Evolutionary conservation across 2,888 invertebrate genomes (phyloP).

Genomic region (Reticulitermes lucifugus): DNA sequence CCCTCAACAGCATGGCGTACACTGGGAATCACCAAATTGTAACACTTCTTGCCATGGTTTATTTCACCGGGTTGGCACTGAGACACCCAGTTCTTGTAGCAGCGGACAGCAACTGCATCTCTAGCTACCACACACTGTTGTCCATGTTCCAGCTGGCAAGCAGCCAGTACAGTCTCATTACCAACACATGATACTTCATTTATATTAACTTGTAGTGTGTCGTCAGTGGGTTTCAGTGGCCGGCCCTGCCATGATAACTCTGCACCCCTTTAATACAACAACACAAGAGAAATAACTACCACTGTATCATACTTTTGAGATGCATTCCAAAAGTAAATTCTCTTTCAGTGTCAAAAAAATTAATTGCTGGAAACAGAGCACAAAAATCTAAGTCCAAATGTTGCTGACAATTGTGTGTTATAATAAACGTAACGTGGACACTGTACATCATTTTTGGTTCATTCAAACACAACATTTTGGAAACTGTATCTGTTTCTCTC

Average conservation of each 20-base stretch:
- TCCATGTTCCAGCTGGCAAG: constrained; percentile 36
- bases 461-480: too few species aligned
- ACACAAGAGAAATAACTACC: too few species aligned
- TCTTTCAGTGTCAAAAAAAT: too few species aligned
- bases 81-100: constrained; percentile 61
- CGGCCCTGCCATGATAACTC: constrained; percentile 65
- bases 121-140: constrained; percentile 59
- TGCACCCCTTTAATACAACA: constrained; percentile 63
- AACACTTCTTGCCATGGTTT: constrained; percentile 66
- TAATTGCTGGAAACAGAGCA: too few species aligned
- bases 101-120: constrained; percentile 63
- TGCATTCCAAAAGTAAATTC: too few species aligned
- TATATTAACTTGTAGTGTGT: constrained; percentile 61
- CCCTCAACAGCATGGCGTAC: constrained; percentile 48
- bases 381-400: too few species aligned
- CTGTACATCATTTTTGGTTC: too few species aligned
- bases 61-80: constrained; percentile 66
- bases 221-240: constrained; percentile 57
- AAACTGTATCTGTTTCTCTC: too few species aligned
- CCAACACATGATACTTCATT: constrained; percentile 62
- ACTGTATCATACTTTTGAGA: not conserved
- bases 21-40: constrained; percentile 58
- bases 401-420: too few species aligned
- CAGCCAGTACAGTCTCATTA: constrained; percentile 62
- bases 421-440: too few species aligned